Evolutionary conservation across 2,888 invertebrate genomes (phyloP).

Genomic region (Dasypogon diadema): DNA sequence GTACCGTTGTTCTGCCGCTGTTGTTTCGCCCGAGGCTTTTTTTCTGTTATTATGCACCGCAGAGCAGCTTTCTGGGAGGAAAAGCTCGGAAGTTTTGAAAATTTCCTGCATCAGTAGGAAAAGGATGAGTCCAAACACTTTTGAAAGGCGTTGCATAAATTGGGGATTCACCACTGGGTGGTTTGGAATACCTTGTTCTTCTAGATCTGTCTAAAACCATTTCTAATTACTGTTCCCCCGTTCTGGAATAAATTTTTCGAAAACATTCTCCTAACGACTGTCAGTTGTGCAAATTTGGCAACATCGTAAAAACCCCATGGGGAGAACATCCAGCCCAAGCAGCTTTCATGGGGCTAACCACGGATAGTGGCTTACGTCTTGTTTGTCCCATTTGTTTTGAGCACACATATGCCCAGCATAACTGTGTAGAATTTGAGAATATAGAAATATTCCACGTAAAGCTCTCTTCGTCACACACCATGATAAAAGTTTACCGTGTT

Average conservation of each 20-base stretch:
- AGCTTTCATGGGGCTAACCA: background rate
- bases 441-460: background rate
- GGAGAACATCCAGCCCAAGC: background rate
- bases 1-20: background rate
- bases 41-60: conserved; percentile 14
- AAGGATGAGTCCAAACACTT: too few relatives aligned
- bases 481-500: background rate
- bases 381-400: conserved; percentile 2
- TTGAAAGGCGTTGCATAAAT: too few relatives aligned
- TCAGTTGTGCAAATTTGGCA: background rate
- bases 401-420: background rate
- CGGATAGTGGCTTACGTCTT: background rate
- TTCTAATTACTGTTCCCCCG: too few relatives aligned
- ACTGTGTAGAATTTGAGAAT: background rate
- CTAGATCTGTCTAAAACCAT: too few relatives aligned
- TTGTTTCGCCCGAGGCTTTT: background rate
- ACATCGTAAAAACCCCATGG: conserved; percentile 15
- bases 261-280: too few relatives aligned
- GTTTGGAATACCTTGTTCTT: too few relatives aligned
- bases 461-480: conserved; percentile 17
- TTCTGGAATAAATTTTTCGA: too few relatives aligned
- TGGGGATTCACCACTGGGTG: too few relatives aligned
- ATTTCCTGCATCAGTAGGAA: background rate
- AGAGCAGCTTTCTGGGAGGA: background rate
- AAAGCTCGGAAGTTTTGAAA: conserved; percentile 15